A percentile compares a stretch with the other conserved stretches of the same genome.
Conservation (phyloP, 2,113 vertebrate species). For the Tragelaphus imberbis region DNA sequence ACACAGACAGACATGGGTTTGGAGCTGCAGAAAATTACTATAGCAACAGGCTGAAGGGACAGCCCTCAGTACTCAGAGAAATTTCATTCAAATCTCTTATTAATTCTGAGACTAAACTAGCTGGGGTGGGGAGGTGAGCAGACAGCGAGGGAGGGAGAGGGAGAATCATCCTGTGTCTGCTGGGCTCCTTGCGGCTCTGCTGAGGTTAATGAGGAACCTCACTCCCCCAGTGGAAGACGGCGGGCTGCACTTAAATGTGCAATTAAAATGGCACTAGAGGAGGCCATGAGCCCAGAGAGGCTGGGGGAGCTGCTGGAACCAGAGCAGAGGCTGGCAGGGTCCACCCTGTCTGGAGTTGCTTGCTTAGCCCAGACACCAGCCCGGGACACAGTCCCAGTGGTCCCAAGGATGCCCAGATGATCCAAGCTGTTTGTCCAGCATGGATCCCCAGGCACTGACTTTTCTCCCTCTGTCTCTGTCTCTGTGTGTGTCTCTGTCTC, state of each 20-base stretch:
- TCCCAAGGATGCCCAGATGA: background rate
- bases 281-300: background rate
- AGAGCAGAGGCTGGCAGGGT: background rate
- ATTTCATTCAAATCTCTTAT: conserved; percentile 58
- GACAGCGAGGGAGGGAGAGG: background rate
- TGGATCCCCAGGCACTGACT: background rate
- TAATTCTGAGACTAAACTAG: conserved; percentile 28
- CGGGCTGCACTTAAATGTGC: background rate
- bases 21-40: conserved; percentile 75
- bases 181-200: background rate
- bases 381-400: too few species aligned
- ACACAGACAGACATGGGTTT: conserved; percentile 11
- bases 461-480: background rate
- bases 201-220: conserved; percentile 40
- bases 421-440: background rate
- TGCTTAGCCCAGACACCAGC: background rate
- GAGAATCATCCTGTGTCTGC: background rate
- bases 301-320: background rate
- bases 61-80: conserved; percentile 65
- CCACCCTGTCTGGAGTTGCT: background rate
- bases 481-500: background rate
- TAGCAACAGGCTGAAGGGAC: conserved; percentile 77
- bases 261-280: conserved; percentile 42
- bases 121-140: background rate
- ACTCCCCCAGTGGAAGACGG: background rate